Conservation (phyloP, 2,888 invertebrate species). For the Conus canariensis region DNA sequence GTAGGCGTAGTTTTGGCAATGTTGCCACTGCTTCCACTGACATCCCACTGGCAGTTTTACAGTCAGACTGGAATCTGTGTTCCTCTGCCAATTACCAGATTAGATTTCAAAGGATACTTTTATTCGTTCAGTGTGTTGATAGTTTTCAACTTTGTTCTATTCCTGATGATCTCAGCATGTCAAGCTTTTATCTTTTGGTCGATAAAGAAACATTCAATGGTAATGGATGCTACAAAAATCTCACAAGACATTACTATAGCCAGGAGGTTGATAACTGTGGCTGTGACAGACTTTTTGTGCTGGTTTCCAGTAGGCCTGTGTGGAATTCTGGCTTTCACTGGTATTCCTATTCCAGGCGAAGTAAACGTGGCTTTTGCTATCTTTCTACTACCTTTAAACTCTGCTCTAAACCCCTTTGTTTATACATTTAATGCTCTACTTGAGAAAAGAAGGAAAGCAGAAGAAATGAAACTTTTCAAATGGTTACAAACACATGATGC, state of each 20-base stretch:
- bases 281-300: conserved; percentile 14
- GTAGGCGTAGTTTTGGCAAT: conserved; percentile 64
- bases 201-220: background rate
- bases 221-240: background rate
- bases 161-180: background rate
- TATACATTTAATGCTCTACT: background rate
- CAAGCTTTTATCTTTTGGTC: background rate
- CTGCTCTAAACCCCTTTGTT: background rate
- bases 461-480: background rate
- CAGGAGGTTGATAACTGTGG: background rate
- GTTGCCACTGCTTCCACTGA: conserved; percentile 67
- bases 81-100: conserved; percentile 74
- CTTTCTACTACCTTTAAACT: background rate
- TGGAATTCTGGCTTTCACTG: conserved; percentile 5
- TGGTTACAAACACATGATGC: background rate
- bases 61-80: conserved; percentile 73
- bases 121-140: conserved; percentile 74
- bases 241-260: background rate
- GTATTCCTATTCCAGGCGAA: background rate
- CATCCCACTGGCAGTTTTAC: conserved; percentile 64
- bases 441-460: background rate
- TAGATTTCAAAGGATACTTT: conserved; percentile 73
- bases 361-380: background rate
- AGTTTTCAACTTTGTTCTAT: conserved; percentile 65
- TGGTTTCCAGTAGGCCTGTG: conserved; percentile 13